These are phyloP conservation scores for Tragulus kanchil DNA, from an alignment of 2,113 vertebrate genomes.

Conservation along the genomic window DNA sequence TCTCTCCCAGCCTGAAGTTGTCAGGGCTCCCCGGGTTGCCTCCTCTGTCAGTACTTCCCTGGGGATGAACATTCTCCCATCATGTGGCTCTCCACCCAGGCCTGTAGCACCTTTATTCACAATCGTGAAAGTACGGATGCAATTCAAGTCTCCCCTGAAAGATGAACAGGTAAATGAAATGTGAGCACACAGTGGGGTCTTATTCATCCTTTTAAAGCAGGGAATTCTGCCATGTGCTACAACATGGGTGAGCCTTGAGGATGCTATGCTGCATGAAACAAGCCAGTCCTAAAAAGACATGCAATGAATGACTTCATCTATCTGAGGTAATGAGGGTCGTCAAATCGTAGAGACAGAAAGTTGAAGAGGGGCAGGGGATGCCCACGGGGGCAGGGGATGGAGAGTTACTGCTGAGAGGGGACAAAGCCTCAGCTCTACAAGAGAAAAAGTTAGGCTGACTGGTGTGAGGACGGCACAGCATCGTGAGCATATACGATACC, in stretches of 20 bases:
- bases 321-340: neutral
- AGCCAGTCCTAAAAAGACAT: neutral
- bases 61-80: neutral
- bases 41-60: rapidly evolving
- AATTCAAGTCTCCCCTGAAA: no score
- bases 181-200: no score
- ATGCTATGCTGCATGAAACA: neutral
- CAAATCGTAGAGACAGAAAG: neutral
- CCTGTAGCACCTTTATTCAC: neutral
- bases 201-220: neutral
- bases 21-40: neutral
- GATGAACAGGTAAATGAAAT: neutral
- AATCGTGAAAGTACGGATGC: rapidly evolving
- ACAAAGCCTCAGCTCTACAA: neutral
- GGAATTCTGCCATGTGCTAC: neutral
- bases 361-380: neutral
- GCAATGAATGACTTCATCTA: neutral
- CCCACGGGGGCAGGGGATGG: rapidly evolving
- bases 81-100: neutral
- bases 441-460: neutral
- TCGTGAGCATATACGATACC: no score
- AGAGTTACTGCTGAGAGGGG: neutral
- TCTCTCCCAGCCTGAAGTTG: neutral
- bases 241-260: neutral
- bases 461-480: neutral